phyloP scores from a whole-genome alignment of 2,888 invertebrate genomes.

The Sphaerophoria rueppellii region DNA sequence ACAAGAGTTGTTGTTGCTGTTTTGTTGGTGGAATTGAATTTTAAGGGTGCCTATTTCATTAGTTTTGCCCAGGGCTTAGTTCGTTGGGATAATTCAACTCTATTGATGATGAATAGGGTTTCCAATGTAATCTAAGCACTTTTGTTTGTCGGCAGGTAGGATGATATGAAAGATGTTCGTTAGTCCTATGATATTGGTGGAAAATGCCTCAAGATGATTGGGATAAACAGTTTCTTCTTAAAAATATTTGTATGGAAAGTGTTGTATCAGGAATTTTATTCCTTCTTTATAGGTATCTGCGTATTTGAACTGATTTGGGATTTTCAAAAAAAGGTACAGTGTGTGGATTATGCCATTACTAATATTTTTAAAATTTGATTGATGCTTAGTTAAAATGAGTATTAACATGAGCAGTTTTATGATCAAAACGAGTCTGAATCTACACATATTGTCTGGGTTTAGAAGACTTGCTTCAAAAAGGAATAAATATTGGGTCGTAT shows the following conservation, averaged over 20 bases:
- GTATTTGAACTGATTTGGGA: constrained; percentile 13
- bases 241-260: background rate
- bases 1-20: constrained; percentile 12
- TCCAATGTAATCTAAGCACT: constrained; percentile 42
- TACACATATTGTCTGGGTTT: too few relatives aligned
- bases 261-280: constrained; percentile 26
- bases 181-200: background rate
- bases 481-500: too few relatives aligned
- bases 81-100: constrained; percentile 39
- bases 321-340: constrained; percentile 6
- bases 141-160: constrained; percentile 50
- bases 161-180: background rate
- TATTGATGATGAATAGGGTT: constrained; percentile 60
- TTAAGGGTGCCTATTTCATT: constrained; percentile 57
- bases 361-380: constrained; percentile 7
- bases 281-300: background rate
- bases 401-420: too few relatives aligned
- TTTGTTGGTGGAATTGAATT: constrained; percentile 41
- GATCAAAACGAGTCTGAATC: too few relatives aligned
- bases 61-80: constrained; percentile 42
- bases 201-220: constrained; percentile 7
- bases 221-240: constrained; percentile 14
- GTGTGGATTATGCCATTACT: constrained; percentile 16
- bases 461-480: too few relatives aligned
- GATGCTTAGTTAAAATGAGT: too few relatives aligned